These are phyloP conservation scores for Acanthacorydalis orientalis DNA, from an alignment of 2,888 invertebrate species.

Conservation along the genomic window DNA sequence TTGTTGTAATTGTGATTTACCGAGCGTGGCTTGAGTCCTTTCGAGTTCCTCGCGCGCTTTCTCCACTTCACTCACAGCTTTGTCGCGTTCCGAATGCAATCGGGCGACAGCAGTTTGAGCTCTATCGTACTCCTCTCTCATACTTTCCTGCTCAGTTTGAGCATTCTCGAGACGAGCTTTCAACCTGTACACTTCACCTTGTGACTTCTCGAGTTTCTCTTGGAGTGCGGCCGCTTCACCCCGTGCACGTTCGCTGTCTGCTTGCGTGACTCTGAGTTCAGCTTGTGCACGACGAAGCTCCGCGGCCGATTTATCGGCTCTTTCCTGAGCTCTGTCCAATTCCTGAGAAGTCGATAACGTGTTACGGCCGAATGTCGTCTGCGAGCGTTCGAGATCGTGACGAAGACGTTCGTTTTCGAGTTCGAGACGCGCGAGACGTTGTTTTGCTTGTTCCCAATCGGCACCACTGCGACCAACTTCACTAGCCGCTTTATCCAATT, in stretches of 20 bases:
- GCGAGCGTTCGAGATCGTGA: conserved; percentile 70
- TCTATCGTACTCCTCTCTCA: conserved; percentile 82
- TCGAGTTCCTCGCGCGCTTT: conserved; percentile 79
- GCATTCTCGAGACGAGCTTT: conserved; percentile 90
- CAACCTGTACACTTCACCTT: conserved; percentile 85
- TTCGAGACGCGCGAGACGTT: conserved; percentile 68
- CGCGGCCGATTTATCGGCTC: conserved; percentile 68
- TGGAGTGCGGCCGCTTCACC: conserved; percentile 71
- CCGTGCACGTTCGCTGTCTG: conserved; percentile 75
- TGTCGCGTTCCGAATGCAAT: conserved; percentile 76
- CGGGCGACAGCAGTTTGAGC: conserved; percentile 69
- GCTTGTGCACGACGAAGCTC: conserved; percentile 79
- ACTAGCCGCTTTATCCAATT: conserved; percentile 77
- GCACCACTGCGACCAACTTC: conserved; percentile 80
- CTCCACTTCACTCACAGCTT: conserved; percentile 68
- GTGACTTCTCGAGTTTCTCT: conserved; percentile 85
- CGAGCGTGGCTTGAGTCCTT: conserved; percentile 72
- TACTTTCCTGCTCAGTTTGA: conserved; percentile 83
- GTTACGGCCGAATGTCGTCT: conserved; percentile 67
- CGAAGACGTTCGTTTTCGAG: conserved; percentile 79
- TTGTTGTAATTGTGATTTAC: conserved; percentile 80
- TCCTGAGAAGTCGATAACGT: conserved; percentile 70
- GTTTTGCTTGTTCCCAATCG: conserved; percentile 76
- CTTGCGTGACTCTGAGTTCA: conserved; percentile 78
- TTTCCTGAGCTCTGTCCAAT: conserved; percentile 64